Base-by-base conservation (phyloP, 2,113 vertebrate genomes). In the Sceloporus undulatus region DNA sequence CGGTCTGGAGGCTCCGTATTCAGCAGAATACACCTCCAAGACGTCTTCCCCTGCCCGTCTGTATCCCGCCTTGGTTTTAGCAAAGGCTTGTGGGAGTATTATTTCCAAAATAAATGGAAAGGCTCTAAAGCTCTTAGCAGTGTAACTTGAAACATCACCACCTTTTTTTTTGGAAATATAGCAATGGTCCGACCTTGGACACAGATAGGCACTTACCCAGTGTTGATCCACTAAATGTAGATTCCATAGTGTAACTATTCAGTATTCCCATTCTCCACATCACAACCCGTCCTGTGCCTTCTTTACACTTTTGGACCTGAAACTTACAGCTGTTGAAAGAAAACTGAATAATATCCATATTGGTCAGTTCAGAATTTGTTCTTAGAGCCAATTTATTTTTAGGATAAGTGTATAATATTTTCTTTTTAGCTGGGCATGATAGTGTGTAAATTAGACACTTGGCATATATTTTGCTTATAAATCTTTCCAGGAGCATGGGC, bases 221-320 rank as follows among this genome's bases (percentile, higher is more conserved):
- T 0, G 98, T 97, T 77, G 98, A 98, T 75, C 98, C 98, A 0
- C 98, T 95, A 29, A 99, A 99, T 0, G 98, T 98, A 0, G 97
- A 97, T 93, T 99, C 99, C 97, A 99, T 96, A 14, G 98, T 99
- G 84, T 98, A 99, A 96, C 98, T 99, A 96, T 99, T 98, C 71
- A 93, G 94, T 93, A 99, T 96, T 0, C 98, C 99, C 88, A 99
- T 95, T 84, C 91, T 97, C 99, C 98, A 98, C 98, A 99, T 98
- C 89, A 96, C 97, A 0, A 99, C 97, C 4, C 98, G 97, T 1
- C 98, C 98, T 0, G 98, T 99, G 79, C 98, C 97, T 82, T 98
- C 98, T 96, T 98, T 99, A 93, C 96, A 96, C 93, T 96, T 98
- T 90, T 98, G 98, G 77, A 99, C 97, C 90, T 96, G 97, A 94